These are phyloP conservation scores for Sardinella longiceps DNA, from an alignment of 2,797 vertebrate genomes.

Conservation along the genomic window DNA sequence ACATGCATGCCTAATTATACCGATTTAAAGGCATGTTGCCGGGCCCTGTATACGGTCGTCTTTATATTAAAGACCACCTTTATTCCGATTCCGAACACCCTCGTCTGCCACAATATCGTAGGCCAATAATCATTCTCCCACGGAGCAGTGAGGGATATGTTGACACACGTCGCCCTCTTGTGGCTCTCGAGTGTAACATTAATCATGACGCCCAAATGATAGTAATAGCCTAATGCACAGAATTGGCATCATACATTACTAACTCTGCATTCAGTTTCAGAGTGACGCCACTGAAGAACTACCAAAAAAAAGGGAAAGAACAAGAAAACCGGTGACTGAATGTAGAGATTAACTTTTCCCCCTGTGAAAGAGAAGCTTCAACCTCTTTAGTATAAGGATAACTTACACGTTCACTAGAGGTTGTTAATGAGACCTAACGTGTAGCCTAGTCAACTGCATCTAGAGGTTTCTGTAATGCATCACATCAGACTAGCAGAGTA, in stretches of 20 bases:
- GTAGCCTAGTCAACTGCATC: too few species aligned
- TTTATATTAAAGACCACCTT: background rate
- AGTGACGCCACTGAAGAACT: background rate
- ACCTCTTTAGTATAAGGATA: too few species aligned
- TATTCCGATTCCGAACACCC: background rate
- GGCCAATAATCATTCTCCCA: background rate
- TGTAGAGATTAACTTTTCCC: background rate
- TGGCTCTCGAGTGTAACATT: slow-evolving; percentile 50
- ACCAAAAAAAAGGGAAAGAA: background rate
- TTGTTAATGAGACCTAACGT: too few species aligned
- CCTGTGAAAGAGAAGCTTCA: too few species aligned
- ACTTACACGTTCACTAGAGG: too few species aligned
- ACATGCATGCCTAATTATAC: background rate
- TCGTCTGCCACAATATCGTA: background rate
- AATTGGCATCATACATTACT: background rate
- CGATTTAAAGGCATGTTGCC: background rate
- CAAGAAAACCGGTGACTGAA: too few species aligned
- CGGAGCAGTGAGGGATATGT: slow-evolving; percentile 33
- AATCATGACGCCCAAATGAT: background rate
- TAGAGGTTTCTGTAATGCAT: too few species aligned
- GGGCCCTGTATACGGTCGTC: background rate
- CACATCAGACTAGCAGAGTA: too few species aligned
- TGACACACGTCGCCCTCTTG: slow-evolving; percentile 63
- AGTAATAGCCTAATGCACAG: too few species aligned
- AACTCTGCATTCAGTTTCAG: background rate